Evolutionary conservation across 2,113 vertebrate species (phyloP).

Genomic region (Colaptes auratus): DNA sequence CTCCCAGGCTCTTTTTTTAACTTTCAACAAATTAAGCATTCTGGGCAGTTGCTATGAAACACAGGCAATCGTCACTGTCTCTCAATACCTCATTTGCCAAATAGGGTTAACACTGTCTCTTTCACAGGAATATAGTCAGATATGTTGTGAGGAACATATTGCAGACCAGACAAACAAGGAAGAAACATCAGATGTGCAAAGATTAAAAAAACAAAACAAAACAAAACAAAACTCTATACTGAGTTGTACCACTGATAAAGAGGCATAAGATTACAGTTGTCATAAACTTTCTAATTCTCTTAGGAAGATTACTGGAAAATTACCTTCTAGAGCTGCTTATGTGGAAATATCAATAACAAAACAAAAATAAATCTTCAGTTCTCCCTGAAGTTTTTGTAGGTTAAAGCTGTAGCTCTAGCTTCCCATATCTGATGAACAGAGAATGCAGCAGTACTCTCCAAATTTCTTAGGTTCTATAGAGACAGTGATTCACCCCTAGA

Average conservation of each 20-base stretch:
- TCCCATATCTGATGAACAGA: constrained; percentile 4
- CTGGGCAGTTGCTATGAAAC: background rate
- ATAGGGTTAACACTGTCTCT: background rate
- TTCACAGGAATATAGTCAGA: background rate
- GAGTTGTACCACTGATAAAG: background rate
- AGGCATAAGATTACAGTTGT: background rate
- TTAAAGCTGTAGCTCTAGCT: constrained; percentile 12
- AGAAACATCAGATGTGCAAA: background rate
- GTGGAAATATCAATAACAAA: background rate
- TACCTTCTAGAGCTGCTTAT: background rate
- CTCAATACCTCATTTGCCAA: background rate
- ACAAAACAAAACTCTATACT: background rate
- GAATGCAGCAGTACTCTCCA: background rate
- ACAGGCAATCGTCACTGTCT: background rate
- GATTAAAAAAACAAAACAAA: no score
- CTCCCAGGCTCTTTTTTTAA: background rate
- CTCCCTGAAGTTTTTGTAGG: background rate
- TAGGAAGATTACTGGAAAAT: background rate
- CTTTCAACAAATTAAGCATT: background rate
- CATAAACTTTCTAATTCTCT: constrained; percentile 4
- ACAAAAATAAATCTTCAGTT: background rate
- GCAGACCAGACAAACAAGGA: background rate
- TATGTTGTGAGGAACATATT: background rate
- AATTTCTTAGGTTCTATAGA: constrained; percentile 21
- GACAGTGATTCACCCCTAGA: constrained; percentile 21